A percentile compares a stretch with the other conserved stretches of the same genome.
These are phyloP conservation scores for Syrmaticus mikado DNA, from an alignment of 2,113 vertebrate species.

Conservation along the genomic window DNA sequence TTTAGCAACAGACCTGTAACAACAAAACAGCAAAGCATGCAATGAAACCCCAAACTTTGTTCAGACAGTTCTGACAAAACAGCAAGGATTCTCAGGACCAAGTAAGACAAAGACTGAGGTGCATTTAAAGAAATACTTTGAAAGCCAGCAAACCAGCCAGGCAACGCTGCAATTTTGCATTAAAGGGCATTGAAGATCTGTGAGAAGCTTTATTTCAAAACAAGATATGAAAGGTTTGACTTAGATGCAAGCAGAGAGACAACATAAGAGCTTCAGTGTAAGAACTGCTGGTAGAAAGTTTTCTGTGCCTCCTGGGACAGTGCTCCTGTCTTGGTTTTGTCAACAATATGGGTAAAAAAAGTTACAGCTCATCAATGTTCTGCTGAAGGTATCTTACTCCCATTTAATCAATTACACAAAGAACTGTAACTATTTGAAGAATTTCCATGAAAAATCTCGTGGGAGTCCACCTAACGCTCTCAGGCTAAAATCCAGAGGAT, in stretches of 20 bases:
- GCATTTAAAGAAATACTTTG: conserved; percentile 56
- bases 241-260: conserved; percentile 38
- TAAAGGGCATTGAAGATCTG: conserved; percentile 1
- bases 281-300: background rate
- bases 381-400: background rate
- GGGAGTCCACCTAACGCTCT: background rate
- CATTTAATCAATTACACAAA: background rate
- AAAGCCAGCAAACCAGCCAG: conserved; percentile 48
- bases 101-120: conserved; percentile 67
- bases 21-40: conserved; percentile 33
- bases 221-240: background rate
- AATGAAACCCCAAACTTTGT: conserved; percentile 2
- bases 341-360: background rate
- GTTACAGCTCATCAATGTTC: background rate
- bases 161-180: background rate
- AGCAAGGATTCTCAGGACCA: conserved; percentile 53
- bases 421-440: background rate
- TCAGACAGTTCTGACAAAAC: conserved; percentile 25
- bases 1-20: background rate
- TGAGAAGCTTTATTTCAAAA: conserved; percentile 44
- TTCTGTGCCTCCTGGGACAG: background rate
- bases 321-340: background rate
- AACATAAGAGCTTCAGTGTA: background rate
- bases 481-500: conserved; percentile 19
- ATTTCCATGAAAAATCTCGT: background rate